A percentile compares a stretch with the other conserved stretches of the same genome.
These are phyloP conservation scores for Bubo blakistoni DNA, from an alignment of 2,113 vertebrate genomes.

Conservation along the genomic window DNA sequence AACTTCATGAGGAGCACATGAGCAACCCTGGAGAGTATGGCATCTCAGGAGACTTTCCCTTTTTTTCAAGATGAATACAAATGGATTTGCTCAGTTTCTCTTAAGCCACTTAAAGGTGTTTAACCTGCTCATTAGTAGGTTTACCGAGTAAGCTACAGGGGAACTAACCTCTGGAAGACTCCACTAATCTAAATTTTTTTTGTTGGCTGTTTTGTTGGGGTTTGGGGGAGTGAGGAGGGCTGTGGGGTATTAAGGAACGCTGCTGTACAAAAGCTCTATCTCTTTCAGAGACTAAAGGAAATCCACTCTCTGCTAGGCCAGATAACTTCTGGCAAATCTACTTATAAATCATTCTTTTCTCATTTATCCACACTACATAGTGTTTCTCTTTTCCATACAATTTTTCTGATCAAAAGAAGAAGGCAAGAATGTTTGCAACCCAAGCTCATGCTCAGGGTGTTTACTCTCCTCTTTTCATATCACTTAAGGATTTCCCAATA, in stretches of 20 bases:
- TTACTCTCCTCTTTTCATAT: neutral
- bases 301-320: neutral
- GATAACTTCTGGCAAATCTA: neutral
- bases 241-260: neutral
- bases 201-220: neutral
- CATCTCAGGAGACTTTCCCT: neutral
- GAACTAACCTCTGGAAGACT: neutral
- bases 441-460: neutral
- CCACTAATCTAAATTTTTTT: neutral
- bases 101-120: neutral
- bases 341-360: neutral
- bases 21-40: neutral
- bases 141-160: neutral
- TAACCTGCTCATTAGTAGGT: neutral
- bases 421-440: neutral
- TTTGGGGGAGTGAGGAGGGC: fast-evolving
- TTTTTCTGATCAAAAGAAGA: neutral
- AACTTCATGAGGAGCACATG: neutral
- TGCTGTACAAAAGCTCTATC: neutral
- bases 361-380: neutral
- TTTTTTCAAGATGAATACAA: neutral
- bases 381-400: neutral
- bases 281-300: neutral
- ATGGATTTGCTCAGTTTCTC: neutral
- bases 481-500: neutral